These are phyloP conservation scores for Hymenopus coronatus DNA, from an alignment of 2,888 invertebrate genomes.

Conservation along the genomic window DNA sequence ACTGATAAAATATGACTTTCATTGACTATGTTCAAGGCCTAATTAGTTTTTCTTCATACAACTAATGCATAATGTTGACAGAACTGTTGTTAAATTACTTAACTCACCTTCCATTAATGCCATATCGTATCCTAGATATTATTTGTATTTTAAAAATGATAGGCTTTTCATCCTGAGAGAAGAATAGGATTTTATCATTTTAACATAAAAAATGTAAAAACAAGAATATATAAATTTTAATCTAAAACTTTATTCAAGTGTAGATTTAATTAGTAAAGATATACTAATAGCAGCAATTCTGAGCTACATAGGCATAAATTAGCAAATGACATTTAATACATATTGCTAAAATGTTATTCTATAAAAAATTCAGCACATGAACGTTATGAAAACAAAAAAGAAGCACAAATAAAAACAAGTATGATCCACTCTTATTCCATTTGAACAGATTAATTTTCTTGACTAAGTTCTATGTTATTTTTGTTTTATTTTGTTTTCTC, in stretches of 20 bases:
- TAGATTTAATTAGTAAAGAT: neutral
- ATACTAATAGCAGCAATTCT: neutral
- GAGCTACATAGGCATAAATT: neutral
- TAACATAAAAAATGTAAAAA: neutral
- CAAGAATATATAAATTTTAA: constrained; percentile 5
- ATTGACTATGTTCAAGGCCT: neutral
- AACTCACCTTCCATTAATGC: constrained; percentile 1
- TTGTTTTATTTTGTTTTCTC: neutral
- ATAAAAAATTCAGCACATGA: neutral
- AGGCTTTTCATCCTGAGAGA: neutral
- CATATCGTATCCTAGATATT: neutral
- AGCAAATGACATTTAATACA: neutral
- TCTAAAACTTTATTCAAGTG: neutral
- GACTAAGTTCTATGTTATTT: neutral
- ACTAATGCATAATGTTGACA: neutral
- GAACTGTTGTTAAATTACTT: neutral
- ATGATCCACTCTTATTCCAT: neutral
- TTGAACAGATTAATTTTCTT: neutral
- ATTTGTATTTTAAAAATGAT: neutral
- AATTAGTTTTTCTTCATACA: neutral
- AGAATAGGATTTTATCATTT: neutral
- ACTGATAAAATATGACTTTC: neutral
- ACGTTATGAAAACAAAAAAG: neutral
- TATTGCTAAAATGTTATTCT: neutral
- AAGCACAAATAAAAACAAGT: neutral